Conservation (phyloP, 30 jellyfish, hydroid and myxozoan species). For the Chrysaora quinquecirrha region DNA sequence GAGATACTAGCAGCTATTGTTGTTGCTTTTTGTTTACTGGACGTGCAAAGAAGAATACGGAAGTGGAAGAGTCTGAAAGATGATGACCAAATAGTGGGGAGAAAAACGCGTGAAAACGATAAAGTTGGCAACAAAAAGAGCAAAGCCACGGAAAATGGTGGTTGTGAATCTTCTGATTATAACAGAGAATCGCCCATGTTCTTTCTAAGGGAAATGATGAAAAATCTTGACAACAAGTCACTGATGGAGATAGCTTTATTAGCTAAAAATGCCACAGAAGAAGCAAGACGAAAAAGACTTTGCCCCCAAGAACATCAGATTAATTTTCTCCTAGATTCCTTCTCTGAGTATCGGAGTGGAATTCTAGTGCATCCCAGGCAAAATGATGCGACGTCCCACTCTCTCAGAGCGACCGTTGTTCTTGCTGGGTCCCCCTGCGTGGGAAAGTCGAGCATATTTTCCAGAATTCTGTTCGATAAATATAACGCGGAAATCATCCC, state of each 20-base stretch:
- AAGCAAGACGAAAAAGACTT: not conserved
- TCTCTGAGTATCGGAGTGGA: not conserved
- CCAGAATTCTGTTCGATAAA: conserved; percentile 9
- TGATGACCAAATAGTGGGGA: not conserved
- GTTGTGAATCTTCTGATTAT: not conserved
- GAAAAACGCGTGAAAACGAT: not conserved
- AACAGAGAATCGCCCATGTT: conserved; percentile 5
- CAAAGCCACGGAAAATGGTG: not conserved
- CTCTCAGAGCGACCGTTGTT: not conserved
- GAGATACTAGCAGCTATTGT: conserved; percentile 3
- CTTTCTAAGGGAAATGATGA: not conserved
- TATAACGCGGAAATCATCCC: not conserved
- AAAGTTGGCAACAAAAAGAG: not conserved
- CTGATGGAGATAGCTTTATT: conserved; percentile 33
- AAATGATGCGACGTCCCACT: not conserved
- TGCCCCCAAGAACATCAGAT: not conserved
- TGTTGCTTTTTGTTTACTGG: conserved; percentile 7
- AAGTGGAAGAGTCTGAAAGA: not conserved
- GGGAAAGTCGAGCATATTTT: conserved; percentile 35
- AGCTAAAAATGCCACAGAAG: conserved; percentile 4
- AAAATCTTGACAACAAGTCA: not conserved
- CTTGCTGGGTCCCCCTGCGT: conserved; percentile 19
- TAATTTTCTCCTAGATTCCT: not conserved
- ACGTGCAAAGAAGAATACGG: not conserved
- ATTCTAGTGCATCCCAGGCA: not conserved